Evolutionary conservation across 2,888 invertebrate species (phyloP).

Genomic region (Lasioglossum malachurum): DNA sequence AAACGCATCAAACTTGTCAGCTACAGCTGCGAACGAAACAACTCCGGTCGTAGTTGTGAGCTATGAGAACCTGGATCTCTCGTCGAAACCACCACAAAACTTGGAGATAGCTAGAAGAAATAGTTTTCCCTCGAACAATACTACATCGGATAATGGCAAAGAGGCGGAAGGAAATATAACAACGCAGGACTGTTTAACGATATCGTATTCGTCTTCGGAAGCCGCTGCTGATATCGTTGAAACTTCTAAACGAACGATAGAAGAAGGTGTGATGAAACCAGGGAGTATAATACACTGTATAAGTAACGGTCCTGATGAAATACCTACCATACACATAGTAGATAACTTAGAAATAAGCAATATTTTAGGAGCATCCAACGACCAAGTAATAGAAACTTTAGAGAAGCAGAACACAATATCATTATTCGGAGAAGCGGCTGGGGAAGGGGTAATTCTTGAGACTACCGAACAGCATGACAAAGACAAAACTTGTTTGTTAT

Average conservation of each 20-base stretch:
- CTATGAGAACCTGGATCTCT: constrained; percentile 72
- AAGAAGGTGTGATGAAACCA: constrained; percentile 69
- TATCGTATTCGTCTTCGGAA: constrained; percentile 59
- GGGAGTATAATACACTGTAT: constrained; percentile 79
- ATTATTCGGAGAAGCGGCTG: constrained; percentile 44
- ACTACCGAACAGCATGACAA: constrained; percentile 34
- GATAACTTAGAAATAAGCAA: constrained; percentile 79
- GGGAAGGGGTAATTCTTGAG: constrained; percentile 26
- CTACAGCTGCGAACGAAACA: constrained; percentile 68
- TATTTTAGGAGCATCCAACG: constrained; percentile 60
- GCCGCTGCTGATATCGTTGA: constrained; percentile 42
- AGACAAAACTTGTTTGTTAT: constrained; percentile 1
- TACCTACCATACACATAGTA: constrained; percentile 82
- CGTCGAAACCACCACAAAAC: constrained; percentile 57
- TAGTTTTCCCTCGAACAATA: constrained; percentile 27
- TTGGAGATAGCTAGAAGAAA: constrained; percentile 35
- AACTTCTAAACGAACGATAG: constrained; percentile 39
- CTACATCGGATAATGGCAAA: constrained; percentile 30
- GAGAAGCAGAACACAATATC: constrained; percentile 59
- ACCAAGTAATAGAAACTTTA: constrained; percentile 55
- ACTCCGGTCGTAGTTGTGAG: constrained; percentile 75
- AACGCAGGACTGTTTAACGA: constrained; percentile 57
- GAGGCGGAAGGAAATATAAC: constrained; percentile 34
- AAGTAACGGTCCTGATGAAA: constrained; percentile 74
- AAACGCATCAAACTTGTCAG: constrained; percentile 67